A percentile compares a stretch with the other conserved stretches of the same genome.
phyloP scores from a whole-genome alignment of 2,888 invertebrate genomes.

The Carterocephalus palaemon region DNA sequence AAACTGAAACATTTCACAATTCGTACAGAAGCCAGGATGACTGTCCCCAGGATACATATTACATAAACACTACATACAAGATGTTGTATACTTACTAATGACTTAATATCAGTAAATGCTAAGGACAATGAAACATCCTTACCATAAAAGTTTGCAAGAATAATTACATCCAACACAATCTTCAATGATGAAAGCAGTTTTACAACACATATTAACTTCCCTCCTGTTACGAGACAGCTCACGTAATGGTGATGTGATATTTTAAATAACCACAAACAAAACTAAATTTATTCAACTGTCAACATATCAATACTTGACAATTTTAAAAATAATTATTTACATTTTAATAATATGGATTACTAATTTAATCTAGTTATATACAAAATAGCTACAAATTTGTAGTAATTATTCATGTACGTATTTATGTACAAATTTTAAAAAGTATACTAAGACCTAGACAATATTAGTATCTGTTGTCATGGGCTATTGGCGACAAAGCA shows the following conservation, averaged over 20 bases:
- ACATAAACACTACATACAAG: slow-evolving; percentile 16
- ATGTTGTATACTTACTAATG: slow-evolving; percentile 21
- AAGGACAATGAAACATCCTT: too few species aligned
- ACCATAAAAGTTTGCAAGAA: too few species aligned
- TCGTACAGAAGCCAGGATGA: slow-evolving; percentile 38
- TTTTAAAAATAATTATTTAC: slow-evolving; percentile 16
- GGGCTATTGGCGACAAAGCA: too few species aligned
- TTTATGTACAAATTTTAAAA: neutral
- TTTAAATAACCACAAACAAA: slow-evolving; percentile 1
- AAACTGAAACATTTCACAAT: slow-evolving; percentile 54
- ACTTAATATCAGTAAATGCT: slow-evolving; percentile 24
- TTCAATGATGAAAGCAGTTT: too few species aligned
- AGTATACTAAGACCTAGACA: too few species aligned
- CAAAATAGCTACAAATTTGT: slow-evolving; percentile 6
- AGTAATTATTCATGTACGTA: neutral
- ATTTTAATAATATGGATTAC: slow-evolving; percentile 7
- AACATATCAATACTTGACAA: slow-evolving; percentile 7
- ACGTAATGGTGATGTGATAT: slow-evolving; percentile 10
- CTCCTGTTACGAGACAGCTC: too few species aligned
- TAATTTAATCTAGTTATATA: slow-evolving; percentile 10
- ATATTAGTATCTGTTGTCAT: too few species aligned
- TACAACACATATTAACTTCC: too few species aligned
- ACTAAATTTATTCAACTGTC: neutral
- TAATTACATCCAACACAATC: too few species aligned
- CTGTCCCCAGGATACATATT: slow-evolving; percentile 14